Conservation (phyloP, 2,888 invertebrate genomes). For the Tortrix viridana region DNA sequence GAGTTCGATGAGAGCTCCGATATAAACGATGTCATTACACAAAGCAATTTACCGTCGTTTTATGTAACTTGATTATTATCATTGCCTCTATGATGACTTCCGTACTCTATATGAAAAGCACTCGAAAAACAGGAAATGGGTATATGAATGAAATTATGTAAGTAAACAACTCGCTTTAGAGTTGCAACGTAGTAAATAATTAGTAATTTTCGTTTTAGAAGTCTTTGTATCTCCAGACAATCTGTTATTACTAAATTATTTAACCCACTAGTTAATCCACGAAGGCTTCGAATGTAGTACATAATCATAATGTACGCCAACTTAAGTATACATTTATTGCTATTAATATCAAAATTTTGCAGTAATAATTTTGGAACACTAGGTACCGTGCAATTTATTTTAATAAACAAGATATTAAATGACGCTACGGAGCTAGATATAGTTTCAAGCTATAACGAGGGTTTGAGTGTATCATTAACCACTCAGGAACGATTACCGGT, state of each 20-base stretch:
- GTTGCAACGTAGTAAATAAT: neutral
- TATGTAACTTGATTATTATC: constrained; percentile 28
- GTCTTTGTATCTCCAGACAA: too few species aligned
- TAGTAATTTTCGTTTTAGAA: too few species aligned
- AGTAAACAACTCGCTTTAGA: neutral
- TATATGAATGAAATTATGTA: neutral
- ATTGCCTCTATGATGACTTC: constrained; percentile 23
- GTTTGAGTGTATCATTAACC: constrained; percentile 20
- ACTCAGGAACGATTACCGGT: constrained; percentile 22
- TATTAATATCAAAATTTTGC: neutral
- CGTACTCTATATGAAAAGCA: constrained; percentile 3
- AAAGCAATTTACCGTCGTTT: constrained; percentile 25
- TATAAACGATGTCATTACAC: constrained; percentile 37
- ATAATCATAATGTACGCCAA: too few species aligned
- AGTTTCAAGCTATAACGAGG: neutral
- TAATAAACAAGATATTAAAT: constrained; percentile 6
- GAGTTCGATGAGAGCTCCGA: constrained; percentile 12
- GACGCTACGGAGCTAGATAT: too few species aligned
- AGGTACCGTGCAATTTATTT: neutral
- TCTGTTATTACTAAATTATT: too few species aligned
- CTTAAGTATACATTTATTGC: neutral
- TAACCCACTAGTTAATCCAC: too few species aligned
- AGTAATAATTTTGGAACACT: neutral
- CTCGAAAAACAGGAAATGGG: constrained; percentile 4
- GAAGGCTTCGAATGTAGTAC: too few species aligned